These are phyloP conservation scores for Paraescarpia echinospica DNA, from an alignment of 1,140 invertebrate genomes.

Conservation along the genomic window DNA sequence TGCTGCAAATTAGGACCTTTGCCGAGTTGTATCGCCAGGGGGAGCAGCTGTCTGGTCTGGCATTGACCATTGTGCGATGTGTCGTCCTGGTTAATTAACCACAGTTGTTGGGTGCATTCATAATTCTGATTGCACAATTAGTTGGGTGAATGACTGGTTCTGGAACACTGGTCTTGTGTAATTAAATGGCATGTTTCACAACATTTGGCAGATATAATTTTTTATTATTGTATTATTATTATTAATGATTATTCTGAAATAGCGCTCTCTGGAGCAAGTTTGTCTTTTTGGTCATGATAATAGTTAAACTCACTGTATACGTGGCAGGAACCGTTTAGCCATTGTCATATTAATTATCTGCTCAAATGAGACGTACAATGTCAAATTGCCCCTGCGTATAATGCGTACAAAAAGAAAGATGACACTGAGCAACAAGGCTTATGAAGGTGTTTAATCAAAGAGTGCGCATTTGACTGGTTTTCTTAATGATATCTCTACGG, in stretches of 20 bases:
- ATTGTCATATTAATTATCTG: not conserved
- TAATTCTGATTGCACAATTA: not conserved
- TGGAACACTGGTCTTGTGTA: not conserved
- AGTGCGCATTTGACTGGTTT: not conserved
- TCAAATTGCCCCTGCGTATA: not conserved
- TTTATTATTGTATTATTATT: not conserved
- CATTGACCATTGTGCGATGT: not conserved
- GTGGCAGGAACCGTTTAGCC: not conserved
- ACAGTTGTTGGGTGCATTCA: not conserved
- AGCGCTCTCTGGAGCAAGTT: not conserved
- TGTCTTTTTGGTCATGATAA: not conserved
- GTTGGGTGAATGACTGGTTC: not conserved
- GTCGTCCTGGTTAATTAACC: not conserved
- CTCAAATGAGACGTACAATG: not conserved
- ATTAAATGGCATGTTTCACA: not conserved
- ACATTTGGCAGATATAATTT: not conserved
- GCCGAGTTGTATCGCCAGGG: not conserved
- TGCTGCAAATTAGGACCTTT: not conserved
- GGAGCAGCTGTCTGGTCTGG: not conserved
- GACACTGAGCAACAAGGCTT: not conserved
- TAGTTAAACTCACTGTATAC: not conserved
- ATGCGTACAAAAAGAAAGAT: not conserved
- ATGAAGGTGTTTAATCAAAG: not conserved
- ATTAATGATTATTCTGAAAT: not conserved
- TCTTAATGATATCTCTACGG: not conserved